Base-by-base conservation (phyloP, 2,888 invertebrate species). In the Patella depressa region DNA sequence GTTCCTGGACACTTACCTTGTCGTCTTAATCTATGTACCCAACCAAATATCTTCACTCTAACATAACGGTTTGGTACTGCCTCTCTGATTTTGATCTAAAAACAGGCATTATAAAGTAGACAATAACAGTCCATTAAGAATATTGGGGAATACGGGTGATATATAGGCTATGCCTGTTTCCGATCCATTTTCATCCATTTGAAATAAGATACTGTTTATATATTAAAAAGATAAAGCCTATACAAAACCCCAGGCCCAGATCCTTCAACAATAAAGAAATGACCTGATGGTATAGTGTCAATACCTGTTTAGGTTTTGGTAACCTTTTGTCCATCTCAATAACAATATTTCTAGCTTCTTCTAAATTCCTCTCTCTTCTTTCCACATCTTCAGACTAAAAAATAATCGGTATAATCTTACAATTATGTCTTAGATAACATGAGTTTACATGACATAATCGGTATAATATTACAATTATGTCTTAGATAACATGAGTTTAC, bases 1-100 rank as follows among this genome's bases (percentile, higher is more conserved):
- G 45, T 45, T 45, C 45, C 7, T 7, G 7, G 9, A 45, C 1
- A 45, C 86, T 81, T 86, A 93, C 94, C 98, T 93, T 99, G 99
- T 69, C 97, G 93, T 73, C 99, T 93, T n/a, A 99, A 93, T 9
- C 99, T 94, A 92, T 99, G 99, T 1, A 97, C 97, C 99, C 99
- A 99, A 15, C 98, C 99, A 88, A 93, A 95, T 34, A 99, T 93
- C 88, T 95, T 95, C 0, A 99, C 95, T 74, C 99, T 94, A 78
- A 94, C 74, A 34, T 87, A 85, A 79, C 97, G 94, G 84, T 94
- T 89, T 0, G 93, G 90, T 19, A 89, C 91, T 89, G 95, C 93
- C 77, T 95, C 93, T 74, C 93, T 91, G 80, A 99, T 97, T 93
- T 96, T 97, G 19, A 97, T 94, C 84, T 93, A 88, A 80, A 29